These are phyloP conservation scores for Carduelis carduelis DNA, from an alignment of 2,797 vertebrate species.

Conservation along the genomic window DNA sequence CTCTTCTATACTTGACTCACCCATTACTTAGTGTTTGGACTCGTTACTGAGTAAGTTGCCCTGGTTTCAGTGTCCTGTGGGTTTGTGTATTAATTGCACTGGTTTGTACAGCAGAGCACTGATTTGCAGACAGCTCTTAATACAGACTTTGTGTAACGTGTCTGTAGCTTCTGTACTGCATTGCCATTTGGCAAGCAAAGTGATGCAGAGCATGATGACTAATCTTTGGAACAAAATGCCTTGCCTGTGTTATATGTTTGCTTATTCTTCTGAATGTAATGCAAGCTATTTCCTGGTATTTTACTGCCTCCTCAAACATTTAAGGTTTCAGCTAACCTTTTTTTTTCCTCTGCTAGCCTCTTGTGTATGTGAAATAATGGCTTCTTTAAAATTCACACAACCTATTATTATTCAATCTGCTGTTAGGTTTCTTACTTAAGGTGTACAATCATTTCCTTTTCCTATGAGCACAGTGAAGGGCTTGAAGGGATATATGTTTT, in stretches of 20 bases:
- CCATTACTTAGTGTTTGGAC: background rate
- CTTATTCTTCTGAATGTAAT: background rate
- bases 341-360: background rate
- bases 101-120: background rate
- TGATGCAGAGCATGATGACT: background rate
- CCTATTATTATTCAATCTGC: background rate
- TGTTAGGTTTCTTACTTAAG: background rate
- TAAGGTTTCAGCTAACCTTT: background rate
- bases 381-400: background rate
- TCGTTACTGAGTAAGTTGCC: background rate
- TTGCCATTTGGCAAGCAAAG: background rate
- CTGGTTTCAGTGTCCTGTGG: background rate
- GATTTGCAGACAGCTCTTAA: background rate
- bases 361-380: background rate
- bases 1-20: background rate
- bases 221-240: background rate
- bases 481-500: rapidly evolving
- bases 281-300: background rate
- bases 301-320: background rate
- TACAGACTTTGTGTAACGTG: rapidly evolving
- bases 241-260: background rate
- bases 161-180: background rate
- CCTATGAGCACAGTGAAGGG: background rate
- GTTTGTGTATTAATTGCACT: background rate
- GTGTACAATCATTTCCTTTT: background rate